phyloP scores from a whole-genome alignment of 2,888 invertebrate genomes.

The Caenorhabditis sulstoni region DNA sequence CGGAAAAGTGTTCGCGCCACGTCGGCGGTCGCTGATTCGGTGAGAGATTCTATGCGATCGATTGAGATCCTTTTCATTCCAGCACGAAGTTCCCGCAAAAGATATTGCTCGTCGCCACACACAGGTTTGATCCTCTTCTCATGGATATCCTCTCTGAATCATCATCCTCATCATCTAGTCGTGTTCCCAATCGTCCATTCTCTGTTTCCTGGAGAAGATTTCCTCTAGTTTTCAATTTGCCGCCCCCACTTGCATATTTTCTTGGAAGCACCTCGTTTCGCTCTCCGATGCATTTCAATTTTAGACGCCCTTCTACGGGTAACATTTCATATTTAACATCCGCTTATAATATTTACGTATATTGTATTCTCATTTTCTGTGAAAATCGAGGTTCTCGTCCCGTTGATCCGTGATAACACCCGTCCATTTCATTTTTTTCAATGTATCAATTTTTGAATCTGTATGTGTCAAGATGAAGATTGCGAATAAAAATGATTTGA shows the following conservation, averaged over 20 bases:
- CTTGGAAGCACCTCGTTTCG: background rate
- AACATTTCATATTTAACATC: background rate
- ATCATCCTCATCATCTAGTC: conserved; percentile 8
- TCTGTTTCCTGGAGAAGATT: conserved; percentile 35
- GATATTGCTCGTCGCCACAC: conserved; percentile 49
- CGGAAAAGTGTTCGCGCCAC: conserved; percentile 43
- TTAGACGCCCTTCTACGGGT: conserved; percentile 7
- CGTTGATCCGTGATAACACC: background rate
- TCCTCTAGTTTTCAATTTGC: conserved; percentile 5
- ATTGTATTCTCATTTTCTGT: conserved; percentile 20
- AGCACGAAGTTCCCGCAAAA: background rate
- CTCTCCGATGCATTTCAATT: conserved; percentile 10
- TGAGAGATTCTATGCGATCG: background rate
- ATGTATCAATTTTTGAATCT: background rate
- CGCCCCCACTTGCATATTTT: conserved; percentile 10
- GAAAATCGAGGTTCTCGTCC: conserved; percentile 18
- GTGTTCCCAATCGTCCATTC: conserved; percentile 11
- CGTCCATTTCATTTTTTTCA: background rate
- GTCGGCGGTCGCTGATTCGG: conserved; percentile 38
- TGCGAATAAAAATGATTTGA: background rate
- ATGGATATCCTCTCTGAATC: conserved; percentile 6
- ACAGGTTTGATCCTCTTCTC: conserved; percentile 33
- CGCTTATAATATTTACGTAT: conserved; percentile 7
- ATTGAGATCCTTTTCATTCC: background rate
- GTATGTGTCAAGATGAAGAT: background rate